Conservation (phyloP, 1,140 invertebrate species). For the Apis florea region DNA sequence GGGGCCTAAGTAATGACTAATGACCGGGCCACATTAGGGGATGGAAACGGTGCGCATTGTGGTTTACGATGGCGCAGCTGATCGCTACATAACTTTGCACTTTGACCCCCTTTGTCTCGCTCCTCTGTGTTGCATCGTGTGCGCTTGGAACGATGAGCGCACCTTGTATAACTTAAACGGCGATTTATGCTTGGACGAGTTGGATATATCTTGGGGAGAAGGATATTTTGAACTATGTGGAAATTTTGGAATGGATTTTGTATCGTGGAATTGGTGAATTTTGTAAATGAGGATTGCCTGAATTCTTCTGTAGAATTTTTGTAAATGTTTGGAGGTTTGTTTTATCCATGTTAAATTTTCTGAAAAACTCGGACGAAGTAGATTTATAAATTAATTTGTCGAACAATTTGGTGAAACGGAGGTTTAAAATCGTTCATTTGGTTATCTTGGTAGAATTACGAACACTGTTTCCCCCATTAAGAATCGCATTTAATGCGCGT, state of each 20-base stretch:
- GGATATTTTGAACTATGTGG: too few species aligned
- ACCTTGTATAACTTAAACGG: conserved; percentile 53
- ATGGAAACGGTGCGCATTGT: conserved; percentile 31
- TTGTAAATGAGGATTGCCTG: too few species aligned
- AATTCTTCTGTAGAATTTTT: too few species aligned
- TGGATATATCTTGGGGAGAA: too few species aligned
- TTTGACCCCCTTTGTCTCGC: conserved; percentile 32
- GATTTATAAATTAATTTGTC: not conserved
- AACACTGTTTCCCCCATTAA: not conserved
- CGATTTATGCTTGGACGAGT: conserved; percentile 29
- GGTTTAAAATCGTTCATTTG: not conserved
- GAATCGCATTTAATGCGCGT: not conserved
- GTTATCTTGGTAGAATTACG: not conserved
- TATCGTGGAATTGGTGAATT: not conserved
- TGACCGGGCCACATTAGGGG: conserved; percentile 57
- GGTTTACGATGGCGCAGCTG: conserved; percentile 52
- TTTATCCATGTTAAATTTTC: too few species aligned
- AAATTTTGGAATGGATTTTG: not conserved
- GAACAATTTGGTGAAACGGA: too few species aligned
- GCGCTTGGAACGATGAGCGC: conserved; percentile 41
- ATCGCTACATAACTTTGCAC: conserved; percentile 67
- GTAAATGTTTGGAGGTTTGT: too few species aligned
- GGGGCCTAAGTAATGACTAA: conserved; percentile 61
- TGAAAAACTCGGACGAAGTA: not conserved
- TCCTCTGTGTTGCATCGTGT: conserved; percentile 33